Percentiles rank a stretch among this genome's conserved stretches.
Evolutionary conservation across 2,888 invertebrate genomes (phyloP).

Genomic region (Eudemis profundana): DNA sequence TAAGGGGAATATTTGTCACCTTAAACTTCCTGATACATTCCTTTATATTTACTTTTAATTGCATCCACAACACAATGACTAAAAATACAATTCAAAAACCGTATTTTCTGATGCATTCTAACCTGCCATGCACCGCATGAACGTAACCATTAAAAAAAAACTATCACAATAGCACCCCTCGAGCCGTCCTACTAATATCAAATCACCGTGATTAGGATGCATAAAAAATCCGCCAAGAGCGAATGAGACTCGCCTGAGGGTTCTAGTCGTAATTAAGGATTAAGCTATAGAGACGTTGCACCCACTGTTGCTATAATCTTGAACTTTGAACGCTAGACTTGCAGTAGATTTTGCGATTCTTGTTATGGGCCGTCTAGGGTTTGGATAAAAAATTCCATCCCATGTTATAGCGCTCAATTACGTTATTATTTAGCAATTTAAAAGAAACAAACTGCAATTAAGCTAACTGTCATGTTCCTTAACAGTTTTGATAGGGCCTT

Average conservation of each 20-base stretch:
- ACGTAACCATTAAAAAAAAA: conserved; percentile 26
- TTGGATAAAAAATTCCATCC: too few species aligned
- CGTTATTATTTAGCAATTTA: too few species aligned
- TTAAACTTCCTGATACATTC: not conserved
- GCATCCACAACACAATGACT: conserved; percentile 13
- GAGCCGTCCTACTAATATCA: conserved; percentile 49
- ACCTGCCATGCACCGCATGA: conserved; percentile 32
- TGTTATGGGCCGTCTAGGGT: too few species aligned
- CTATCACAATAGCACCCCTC: conserved; percentile 38
- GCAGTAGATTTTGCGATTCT: too few species aligned
- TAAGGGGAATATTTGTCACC: not conserved
- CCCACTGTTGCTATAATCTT: too few species aligned
- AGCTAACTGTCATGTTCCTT: too few species aligned
- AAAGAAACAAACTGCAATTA: too few species aligned
- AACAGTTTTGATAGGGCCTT: too few species aligned
- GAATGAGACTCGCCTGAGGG: not conserved
- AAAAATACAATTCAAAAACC: conserved; percentile 5
- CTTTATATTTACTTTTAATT: conserved; percentile 17
- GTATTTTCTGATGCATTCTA: conserved; percentile 24
- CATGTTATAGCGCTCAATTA: too few species aligned
- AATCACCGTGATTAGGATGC: conserved; percentile 46
- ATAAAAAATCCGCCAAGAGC: conserved; percentile 22
- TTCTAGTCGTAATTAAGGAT: not conserved
- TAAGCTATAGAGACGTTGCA: too few species aligned
- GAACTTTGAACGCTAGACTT: too few species aligned